A percentile compares a stretch with the other conserved stretches of the same genome.
These are phyloP conservation scores for Cactoblastis cactorum DNA, from an alignment of 2,888 invertebrate species.

Conservation along the genomic window DNA sequence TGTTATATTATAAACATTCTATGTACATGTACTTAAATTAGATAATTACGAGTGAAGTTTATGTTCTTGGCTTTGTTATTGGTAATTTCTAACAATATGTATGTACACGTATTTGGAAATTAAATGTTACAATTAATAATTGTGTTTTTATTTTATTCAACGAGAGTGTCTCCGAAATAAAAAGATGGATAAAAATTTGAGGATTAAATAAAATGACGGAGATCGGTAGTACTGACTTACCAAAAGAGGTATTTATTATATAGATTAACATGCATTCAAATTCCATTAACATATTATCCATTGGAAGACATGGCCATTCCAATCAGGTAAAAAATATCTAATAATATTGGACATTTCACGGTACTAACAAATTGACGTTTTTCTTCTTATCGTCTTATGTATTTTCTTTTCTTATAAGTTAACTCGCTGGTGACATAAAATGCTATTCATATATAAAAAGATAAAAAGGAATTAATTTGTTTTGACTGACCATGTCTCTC, in stretches of 20 bases:
- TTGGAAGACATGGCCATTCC: constrained; percentile 60
- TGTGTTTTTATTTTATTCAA: no score
- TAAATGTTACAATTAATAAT: no score
- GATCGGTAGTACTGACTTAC: constrained; percentile 64
- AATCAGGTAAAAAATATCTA: constrained; percentile 12
- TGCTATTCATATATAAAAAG: neutral
- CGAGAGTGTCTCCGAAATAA: no score
- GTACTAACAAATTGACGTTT: neutral
- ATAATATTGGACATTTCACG: neutral
- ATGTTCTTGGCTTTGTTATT: no score
- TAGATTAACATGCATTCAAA: constrained; percentile 79
- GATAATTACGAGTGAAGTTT: no score
- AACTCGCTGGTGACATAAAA: neutral
- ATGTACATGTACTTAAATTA: no score
- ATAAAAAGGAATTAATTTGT: neutral
- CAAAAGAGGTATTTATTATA: constrained; percentile 76
- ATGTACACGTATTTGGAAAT: no score
- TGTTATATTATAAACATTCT: no score
- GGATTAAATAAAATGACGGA: constrained; percentile 30
- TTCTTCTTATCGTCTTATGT: neutral
- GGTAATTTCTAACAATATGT: no score
- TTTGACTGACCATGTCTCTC: constrained; percentile 53
- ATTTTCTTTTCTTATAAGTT: neutral
- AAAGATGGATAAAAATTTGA: no score
- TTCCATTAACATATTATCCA: constrained; percentile 70